Evolutionary conservation across 2,888 invertebrate genomes (phyloP).

Genomic region (Clanis bilineata): DNA sequence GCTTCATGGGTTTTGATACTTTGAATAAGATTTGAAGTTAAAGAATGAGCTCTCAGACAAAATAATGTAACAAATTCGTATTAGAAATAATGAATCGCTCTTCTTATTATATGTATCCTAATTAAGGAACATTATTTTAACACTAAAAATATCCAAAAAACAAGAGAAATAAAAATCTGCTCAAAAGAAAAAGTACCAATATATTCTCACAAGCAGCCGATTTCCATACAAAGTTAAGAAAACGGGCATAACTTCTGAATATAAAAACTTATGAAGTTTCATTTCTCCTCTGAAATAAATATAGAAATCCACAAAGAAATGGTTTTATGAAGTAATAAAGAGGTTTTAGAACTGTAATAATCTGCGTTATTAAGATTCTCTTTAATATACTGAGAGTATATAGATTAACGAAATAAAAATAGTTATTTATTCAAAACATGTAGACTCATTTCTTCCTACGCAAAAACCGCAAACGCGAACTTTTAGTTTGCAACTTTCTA

Average conservation of each 20-base stretch:
- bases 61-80: not conserved
- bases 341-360: not conserved
- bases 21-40: too few relatives aligned
- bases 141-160: not conserved
- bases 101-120: not conserved
- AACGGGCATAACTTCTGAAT: not conserved
- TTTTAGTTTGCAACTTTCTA: not conserved
- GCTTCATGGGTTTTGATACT: constrained; percentile 35
- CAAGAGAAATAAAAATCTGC: not conserved
- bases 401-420: not conserved
- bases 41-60: not conserved
- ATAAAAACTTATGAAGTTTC: constrained; percentile 11
- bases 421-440: too few relatives aligned
- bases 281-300: not conserved
- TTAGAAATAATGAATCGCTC: not conserved
- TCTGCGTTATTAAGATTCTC: not conserved
- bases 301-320: constrained; percentile 6
- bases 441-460: too few relatives aligned
- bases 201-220: not conserved
- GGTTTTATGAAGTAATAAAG: not conserved
- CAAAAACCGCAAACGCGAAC: not conserved
- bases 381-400: not conserved
- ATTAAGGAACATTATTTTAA: not conserved
- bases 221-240: constrained; percentile 1
- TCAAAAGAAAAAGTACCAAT: not conserved